Evolutionary conservation across 2,888 invertebrate species (phyloP).

Genomic region (Heliothis peltigera): DNA sequence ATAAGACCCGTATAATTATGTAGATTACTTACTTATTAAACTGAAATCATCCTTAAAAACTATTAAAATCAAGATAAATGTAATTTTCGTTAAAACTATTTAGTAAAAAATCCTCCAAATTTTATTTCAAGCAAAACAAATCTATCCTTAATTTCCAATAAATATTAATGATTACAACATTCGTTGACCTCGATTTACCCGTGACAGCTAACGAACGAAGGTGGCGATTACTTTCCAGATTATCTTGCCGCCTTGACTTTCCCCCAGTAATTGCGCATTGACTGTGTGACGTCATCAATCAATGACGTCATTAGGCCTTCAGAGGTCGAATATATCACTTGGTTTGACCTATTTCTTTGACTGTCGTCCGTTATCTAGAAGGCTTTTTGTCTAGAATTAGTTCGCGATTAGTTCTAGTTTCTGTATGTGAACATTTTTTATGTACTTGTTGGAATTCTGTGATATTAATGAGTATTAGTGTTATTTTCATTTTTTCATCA

Average conservation of each 20-base stretch:
- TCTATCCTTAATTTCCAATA: conserved; percentile 27
- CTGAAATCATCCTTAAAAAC: not conserved
- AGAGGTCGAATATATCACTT: conserved; percentile 23
- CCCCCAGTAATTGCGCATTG: conserved; percentile 29
- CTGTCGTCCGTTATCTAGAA: conserved; percentile 19
- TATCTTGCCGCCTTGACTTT: conserved; percentile 45
- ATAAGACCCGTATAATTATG: too few relatives aligned
- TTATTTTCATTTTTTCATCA: too few relatives aligned
- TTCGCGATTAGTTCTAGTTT: not conserved
- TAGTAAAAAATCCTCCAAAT: not conserved
- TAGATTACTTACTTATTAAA: too few relatives aligned
- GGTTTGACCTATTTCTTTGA: conserved; percentile 45
- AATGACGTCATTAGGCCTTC: conserved; percentile 44
- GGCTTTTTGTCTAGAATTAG: conserved; percentile 8
- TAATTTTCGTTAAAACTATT: not conserved
- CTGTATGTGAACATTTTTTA: not conserved
- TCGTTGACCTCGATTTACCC: conserved; percentile 9
- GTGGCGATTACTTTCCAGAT: conserved; percentile 32
- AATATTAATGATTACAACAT: conserved; percentile 27
- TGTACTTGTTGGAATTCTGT: not conserved
- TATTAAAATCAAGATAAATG: not conserved
- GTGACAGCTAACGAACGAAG: conserved; percentile 25
- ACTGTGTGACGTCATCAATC: conserved; percentile 51
- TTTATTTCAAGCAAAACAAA: not conserved
- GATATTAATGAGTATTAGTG: not conserved